Evolutionary conservation across 2,113 vertebrate species (phyloP).

Genomic region (Gasterosteus aculeatus): DNA sequence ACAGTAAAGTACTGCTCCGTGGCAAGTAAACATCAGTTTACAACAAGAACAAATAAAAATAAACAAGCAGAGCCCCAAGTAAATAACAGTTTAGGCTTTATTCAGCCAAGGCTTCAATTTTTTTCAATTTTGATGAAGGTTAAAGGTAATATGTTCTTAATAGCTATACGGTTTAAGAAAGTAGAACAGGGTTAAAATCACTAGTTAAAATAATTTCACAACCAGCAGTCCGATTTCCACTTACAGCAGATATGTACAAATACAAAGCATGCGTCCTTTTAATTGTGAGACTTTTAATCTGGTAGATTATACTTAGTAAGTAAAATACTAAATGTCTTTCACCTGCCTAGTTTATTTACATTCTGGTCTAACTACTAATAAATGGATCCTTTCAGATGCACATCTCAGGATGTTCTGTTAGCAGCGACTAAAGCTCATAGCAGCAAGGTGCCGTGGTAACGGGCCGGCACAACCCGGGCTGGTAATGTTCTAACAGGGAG

Average conservation of each 20-base stretch:
- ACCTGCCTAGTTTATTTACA: not conserved
- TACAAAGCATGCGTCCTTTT: not conserved
- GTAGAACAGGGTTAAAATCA: not conserved
- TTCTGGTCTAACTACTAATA: not conserved
- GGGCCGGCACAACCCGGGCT: not conserved
- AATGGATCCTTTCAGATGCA: not conserved
- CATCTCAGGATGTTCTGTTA: not conserved
- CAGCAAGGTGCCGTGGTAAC: not conserved
- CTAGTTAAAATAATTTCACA: not conserved
- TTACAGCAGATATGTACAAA: not conserved
- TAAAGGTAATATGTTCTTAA: not conserved
- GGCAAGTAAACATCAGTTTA: not conserved
- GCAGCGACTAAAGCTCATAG: not conserved
- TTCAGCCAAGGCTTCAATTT: not conserved
- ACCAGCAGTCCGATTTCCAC: not conserved
- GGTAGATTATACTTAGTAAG: not conserved
- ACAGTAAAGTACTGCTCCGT: not conserved
- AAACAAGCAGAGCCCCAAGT: not conserved
- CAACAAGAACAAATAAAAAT: not conserved
- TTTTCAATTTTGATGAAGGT: not conserved
- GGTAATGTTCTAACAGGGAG: conserved; percentile 18
- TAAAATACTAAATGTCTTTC: not conserved
- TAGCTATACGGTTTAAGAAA: not conserved
- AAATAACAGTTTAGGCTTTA: not conserved
- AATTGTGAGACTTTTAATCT: not conserved